Evolutionary conservation across 2,888 invertebrate genomes (phyloP).

Genomic region (Nematopogon swammerdamellus): DNA sequence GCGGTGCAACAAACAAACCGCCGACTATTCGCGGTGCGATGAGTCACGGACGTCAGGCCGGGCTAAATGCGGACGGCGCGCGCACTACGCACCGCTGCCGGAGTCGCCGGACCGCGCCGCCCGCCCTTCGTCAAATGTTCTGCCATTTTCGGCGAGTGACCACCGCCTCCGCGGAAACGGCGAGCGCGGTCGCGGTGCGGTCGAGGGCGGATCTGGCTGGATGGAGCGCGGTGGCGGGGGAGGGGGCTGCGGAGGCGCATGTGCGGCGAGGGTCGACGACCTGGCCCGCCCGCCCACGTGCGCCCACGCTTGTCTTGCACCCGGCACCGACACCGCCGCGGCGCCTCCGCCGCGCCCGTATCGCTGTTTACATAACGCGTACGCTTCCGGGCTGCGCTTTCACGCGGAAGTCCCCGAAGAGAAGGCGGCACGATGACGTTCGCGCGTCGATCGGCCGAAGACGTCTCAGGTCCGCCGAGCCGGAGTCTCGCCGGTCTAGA

Average conservation of each 20-base stretch:
- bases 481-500: too few species aligned
- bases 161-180: constrained; percentile 3
- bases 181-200: constrained; percentile 3
- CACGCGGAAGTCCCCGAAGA: neutral
- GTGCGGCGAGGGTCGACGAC: constrained; percentile 42
- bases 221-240: constrained; percentile 4
- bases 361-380: neutral
- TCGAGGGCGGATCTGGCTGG: neutral
- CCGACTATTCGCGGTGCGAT: constrained; percentile 47
- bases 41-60: constrained; percentile 50
- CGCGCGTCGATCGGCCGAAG: neutral
- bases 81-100: constrained; percentile 5
- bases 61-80: constrained; percentile 52
- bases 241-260: constrained; percentile 21
- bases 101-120: constrained; percentile 18
- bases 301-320: constrained; percentile 46
- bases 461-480: too few species aligned
- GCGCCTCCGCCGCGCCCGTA: too few species aligned
- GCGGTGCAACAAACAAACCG: constrained; percentile 53
- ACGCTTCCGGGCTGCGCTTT: neutral
- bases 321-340: constrained; percentile 25
- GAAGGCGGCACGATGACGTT: neutral
- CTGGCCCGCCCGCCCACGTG: constrained; percentile 51
- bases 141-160: constrained; percentile 9
- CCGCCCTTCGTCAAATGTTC: constrained; percentile 52